Percentiles rank a stretch among this genome's conserved stretches.
These are phyloP conservation scores for Apamea anceps DNA, from an alignment of 2,888 invertebrate genomes.

Conservation along the genomic window DNA sequence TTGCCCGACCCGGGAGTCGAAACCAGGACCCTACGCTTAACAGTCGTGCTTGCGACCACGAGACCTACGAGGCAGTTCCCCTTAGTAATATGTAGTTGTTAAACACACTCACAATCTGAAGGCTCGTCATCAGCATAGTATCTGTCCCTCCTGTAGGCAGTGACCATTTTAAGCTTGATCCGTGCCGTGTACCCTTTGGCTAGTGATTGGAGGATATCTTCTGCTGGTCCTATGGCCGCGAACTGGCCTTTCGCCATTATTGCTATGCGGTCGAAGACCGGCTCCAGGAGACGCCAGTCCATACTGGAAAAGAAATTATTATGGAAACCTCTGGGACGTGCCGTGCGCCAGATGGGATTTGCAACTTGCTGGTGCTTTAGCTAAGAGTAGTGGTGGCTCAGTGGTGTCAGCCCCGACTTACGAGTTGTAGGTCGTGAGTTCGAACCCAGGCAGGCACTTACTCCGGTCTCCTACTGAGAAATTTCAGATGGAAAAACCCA, in stretches of 20 bases:
- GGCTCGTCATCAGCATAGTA: neutral
- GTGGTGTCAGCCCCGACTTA: too few relatives aligned
- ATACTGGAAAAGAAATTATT: slow-evolving; percentile 26
- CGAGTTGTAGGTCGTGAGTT: too few relatives aligned
- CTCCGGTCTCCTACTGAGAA: too few relatives aligned
- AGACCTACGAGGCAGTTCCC: too few relatives aligned
- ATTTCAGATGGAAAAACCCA: too few relatives aligned
- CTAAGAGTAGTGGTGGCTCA: too few relatives aligned
- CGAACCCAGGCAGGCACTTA: too few relatives aligned
- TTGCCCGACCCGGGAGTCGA: too few relatives aligned
- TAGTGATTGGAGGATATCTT: slow-evolving; percentile 24
- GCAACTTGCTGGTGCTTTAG: neutral
- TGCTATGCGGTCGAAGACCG: slow-evolving; percentile 48
- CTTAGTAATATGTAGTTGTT: neutral
- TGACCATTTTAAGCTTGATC: slow-evolving; percentile 52
- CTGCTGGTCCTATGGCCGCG: slow-evolving; percentile 43
- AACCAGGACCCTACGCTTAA: too few relatives aligned
- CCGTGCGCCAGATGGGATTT: neutral
- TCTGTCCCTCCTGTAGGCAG: slow-evolving; percentile 26
- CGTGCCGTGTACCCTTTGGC: slow-evolving; percentile 45
- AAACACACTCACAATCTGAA: slow-evolving; percentile 5
- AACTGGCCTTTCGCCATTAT: slow-evolving; percentile 52
- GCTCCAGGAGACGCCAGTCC: slow-evolving; percentile 44
- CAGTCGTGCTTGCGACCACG: too few relatives aligned
- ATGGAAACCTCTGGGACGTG: neutral